Evolutionary conservation across 1,140 invertebrate species (phyloP).

Genomic region (Mylabris phalerata): DNA sequence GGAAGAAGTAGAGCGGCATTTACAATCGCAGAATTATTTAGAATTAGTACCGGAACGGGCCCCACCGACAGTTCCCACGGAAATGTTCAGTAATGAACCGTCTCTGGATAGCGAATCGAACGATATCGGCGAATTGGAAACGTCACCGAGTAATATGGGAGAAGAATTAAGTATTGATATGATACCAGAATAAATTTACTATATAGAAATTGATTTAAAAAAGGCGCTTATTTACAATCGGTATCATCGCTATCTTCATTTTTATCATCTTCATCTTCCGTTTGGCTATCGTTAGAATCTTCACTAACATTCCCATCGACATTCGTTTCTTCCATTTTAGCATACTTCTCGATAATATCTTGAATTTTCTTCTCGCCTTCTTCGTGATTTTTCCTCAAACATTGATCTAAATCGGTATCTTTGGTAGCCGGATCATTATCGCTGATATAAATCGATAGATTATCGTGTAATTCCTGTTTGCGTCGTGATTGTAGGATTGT

Average conservation of each 20-base stretch:
- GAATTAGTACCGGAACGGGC: constrained; percentile 78
- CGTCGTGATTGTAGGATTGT: constrained; percentile 46
- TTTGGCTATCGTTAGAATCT: constrained; percentile 2
- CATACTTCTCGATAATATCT: constrained; percentile 46
- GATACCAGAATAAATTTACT: constrained; percentile 37
- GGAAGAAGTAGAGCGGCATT: constrained; percentile 83
- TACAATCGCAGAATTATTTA: constrained; percentile 77
- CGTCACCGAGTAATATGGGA: constrained; percentile 63
- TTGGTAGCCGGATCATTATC: constrained; percentile 48
- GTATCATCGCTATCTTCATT: not conserved
- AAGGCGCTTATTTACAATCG: too few species aligned
- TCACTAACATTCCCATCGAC: not conserved
- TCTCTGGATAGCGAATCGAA: constrained; percentile 77
- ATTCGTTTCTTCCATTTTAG: constrained; percentile 7
- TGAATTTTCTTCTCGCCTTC: constrained; percentile 44
- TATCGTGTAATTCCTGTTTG: constrained; percentile 49
- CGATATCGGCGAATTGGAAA: constrained; percentile 67
- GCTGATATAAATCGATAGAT: constrained; percentile 41
- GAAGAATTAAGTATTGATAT: constrained; percentile 62
- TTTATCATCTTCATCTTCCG: not conserved
- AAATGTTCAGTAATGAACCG: constrained; percentile 90
- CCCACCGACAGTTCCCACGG: constrained; percentile 79
- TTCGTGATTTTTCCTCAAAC: constrained; percentile 43
- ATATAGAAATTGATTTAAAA: too few species aligned
- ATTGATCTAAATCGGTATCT: constrained; percentile 42